Evolutionary conservation across 2,888 invertebrate genomes (phyloP).

Genomic region (Synergus japonicus): DNA sequence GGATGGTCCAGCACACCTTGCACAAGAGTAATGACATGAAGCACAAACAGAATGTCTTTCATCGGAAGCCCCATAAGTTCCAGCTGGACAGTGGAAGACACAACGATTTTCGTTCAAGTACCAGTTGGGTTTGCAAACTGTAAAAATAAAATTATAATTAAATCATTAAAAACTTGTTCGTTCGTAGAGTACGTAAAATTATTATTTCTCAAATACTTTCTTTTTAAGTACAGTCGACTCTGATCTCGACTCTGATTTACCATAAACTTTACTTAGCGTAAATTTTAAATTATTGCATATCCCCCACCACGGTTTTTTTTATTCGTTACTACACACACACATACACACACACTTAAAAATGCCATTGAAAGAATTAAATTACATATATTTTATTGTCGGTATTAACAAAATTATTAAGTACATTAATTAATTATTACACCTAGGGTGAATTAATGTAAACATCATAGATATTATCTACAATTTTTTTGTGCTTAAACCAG

Average conservation of each 20-base stretch:
- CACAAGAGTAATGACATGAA: constrained; percentile 87
- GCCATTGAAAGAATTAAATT: neutral
- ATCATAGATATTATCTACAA: too few relatives aligned
- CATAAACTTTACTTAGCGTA: too few relatives aligned
- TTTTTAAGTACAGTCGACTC: too few relatives aligned
- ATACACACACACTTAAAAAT: too few relatives aligned
- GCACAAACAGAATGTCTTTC: constrained; percentile 79
- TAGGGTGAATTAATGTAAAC: too few relatives aligned
- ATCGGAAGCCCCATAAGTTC: constrained; percentile 63
- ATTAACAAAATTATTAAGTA: neutral
- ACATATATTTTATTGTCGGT: neutral
- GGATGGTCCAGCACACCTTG: constrained; percentile 83
- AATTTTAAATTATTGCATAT: too few relatives aligned
- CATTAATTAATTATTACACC: too few relatives aligned
- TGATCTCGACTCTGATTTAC: too few relatives aligned
- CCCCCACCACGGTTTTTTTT: too few relatives aligned
- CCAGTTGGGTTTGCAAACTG: constrained; percentile 84
- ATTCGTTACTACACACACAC: too few relatives aligned
- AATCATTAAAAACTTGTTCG: neutral
- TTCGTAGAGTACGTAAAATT: neutral
- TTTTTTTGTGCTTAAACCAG: too few relatives aligned
- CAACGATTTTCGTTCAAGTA: constrained; percentile 82
- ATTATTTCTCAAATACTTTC: neutral
- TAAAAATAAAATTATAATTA: constrained; percentile 72
- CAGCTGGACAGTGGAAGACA: constrained; percentile 80